phyloP scores from a whole-genome alignment of 2,113 vertebrate species.

The Lutjanus erythropterus region DNA sequence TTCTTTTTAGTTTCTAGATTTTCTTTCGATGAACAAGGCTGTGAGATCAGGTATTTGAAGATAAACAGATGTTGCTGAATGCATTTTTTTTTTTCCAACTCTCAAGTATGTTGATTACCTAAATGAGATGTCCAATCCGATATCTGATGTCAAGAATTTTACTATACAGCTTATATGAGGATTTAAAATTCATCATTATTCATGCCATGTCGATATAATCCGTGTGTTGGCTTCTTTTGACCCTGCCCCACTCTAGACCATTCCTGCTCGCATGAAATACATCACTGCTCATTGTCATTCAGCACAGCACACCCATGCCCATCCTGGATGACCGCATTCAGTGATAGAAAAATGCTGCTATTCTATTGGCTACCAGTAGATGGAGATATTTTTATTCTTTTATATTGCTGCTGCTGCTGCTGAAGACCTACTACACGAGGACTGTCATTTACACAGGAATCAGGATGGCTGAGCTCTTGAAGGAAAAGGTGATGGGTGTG shows the following conservation, averaged over 20 bases:
- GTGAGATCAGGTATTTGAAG: slow-evolving; percentile 65
- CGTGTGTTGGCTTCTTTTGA: slow-evolving; percentile 48
- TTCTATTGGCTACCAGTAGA: slow-evolving; percentile 64
- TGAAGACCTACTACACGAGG: slow-evolving; percentile 36
- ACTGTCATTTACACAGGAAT: slow-evolving; percentile 37
- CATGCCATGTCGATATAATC: slow-evolving; percentile 34
- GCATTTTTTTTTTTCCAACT: slow-evolving; percentile 37
- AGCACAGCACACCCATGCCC: slow-evolving; percentile 45
- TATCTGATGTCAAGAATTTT: slow-evolving; percentile 77
- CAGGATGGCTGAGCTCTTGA: slow-evolving; percentile 23
- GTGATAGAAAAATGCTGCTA: slow-evolving; percentile 70
- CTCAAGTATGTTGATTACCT: slow-evolving; percentile 49
- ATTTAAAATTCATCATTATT: slow-evolving; percentile 50
- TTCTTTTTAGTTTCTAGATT: slow-evolving; percentile 61
- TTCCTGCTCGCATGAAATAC: slow-evolving; percentile 55
- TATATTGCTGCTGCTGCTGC: slow-evolving; percentile 40
- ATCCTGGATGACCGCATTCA: slow-evolving; percentile 39
- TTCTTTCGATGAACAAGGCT: slow-evolving; percentile 62
- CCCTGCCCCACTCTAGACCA: slow-evolving; percentile 10
- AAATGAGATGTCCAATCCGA: slow-evolving; percentile 71
- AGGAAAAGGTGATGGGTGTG: slow-evolving; percentile 1
- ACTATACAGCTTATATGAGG: slow-evolving; percentile 56
- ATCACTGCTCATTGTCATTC: slow-evolving; percentile 54
- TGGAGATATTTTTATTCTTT: slow-evolving; percentile 56
- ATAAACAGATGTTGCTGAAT: slow-evolving; percentile 52